These are phyloP conservation scores for Paramisgurnus dabryanus DNA, from an alignment of 2,113 vertebrate genomes.

Conservation along the genomic window DNA sequence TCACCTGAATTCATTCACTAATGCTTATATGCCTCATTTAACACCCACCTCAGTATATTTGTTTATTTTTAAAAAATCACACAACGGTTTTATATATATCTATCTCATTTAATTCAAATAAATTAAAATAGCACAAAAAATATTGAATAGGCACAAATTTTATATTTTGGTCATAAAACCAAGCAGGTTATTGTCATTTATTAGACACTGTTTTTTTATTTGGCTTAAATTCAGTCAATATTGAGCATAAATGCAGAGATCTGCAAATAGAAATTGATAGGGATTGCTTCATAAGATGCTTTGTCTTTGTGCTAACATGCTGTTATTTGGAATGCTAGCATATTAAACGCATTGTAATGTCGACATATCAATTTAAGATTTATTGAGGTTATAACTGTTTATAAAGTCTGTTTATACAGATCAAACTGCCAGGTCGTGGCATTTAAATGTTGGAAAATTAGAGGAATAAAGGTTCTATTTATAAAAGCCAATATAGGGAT, in stretches of 20 bases:
- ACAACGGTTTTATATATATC: too few species aligned
- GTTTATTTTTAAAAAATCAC: too few species aligned
- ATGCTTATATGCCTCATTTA: background rate
- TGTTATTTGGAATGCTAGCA: background rate
- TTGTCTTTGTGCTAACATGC: background rate
- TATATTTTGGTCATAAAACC: too few species aligned
- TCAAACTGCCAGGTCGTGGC: background rate
- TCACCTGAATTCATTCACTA: background rate
- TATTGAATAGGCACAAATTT: too few species aligned
- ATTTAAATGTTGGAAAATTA: background rate
- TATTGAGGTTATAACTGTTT: background rate
- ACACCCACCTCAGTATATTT: background rate
- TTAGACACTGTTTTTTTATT: background rate
- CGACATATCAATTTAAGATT: background rate
- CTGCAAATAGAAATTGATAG: background rate
- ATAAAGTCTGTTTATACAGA: background rate
- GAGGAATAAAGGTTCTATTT: background rate
- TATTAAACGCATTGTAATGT: background rate
- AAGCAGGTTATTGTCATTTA: too few species aligned
- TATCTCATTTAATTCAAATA: too few species aligned
- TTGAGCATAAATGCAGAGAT: background rate
- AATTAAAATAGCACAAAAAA: too few species aligned
- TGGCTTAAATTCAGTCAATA: background rate
- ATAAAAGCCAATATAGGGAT: background rate
- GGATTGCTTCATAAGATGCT: background rate